Conservation (phyloP, 2,113 vertebrate genomes). For the Peucedramus taeniatus region DNA sequence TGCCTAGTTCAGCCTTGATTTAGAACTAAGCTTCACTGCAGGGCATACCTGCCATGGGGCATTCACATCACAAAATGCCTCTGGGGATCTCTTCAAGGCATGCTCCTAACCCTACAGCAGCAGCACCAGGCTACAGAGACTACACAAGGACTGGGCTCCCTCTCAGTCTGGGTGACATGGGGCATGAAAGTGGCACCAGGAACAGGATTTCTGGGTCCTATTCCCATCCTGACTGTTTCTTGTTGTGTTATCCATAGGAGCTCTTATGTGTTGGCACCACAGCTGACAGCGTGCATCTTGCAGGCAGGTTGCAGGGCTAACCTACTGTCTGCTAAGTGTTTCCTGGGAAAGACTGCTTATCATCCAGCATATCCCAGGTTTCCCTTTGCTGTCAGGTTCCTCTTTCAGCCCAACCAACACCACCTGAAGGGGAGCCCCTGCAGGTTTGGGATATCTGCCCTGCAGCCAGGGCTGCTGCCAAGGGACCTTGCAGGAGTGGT, state of each 20-base stretch:
- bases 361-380: background rate
- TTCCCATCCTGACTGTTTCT: background rate
- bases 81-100: background rate
- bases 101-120: background rate
- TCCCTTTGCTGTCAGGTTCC: background rate
- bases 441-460: background rate
- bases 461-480: background rate
- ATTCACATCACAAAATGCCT: background rate
- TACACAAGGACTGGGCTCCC: background rate
- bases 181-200: background rate
- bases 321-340: background rate
- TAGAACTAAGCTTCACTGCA: background rate
- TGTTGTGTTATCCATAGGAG: background rate
- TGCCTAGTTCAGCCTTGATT: background rate
- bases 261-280: accelerated
- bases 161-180: background rate
- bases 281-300: background rate
- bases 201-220: background rate
- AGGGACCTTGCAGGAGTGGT: background rate
- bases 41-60: accelerated
- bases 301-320: background rate
- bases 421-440: background rate
- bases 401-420: background rate
- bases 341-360: background rate
- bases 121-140: background rate